Evolutionary conservation across 35 echinoderm and acorn worm genomes (phyloP).

Genomic region (Ophioderma brevispina): DNA sequence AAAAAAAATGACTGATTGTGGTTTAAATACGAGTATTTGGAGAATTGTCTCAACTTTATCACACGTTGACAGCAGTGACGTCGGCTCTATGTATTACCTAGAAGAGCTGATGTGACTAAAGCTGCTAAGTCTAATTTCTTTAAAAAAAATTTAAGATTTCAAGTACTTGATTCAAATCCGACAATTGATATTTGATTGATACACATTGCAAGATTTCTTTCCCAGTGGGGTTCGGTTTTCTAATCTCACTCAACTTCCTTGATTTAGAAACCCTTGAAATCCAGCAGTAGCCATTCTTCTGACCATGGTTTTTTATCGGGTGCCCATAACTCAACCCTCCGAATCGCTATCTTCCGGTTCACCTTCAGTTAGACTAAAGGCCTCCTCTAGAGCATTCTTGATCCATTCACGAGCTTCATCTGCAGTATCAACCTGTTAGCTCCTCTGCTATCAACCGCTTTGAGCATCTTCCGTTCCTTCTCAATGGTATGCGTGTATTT

Average conservation of each 20-base stretch:
- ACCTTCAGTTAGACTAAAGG: not conserved
- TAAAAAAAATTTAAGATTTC: too few species aligned
- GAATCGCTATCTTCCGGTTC: not conserved
- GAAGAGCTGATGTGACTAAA: too few species aligned
- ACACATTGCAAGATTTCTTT: too few species aligned
- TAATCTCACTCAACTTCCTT: not conserved
- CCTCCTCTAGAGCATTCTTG: not conserved
- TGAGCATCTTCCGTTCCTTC: not conserved
- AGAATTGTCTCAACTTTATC: too few species aligned
- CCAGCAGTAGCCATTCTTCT: not conserved
- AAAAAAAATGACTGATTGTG: too few species aligned
- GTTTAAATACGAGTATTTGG: too few species aligned
- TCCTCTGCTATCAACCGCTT: not conserved
- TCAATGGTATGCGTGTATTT: not conserved
- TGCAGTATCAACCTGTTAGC: not conserved
- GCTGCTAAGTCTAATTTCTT: too few species aligned
- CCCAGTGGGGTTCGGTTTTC: too few species aligned
- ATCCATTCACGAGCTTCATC: not conserved
- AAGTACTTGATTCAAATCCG: too few species aligned
- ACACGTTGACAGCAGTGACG: too few species aligned
- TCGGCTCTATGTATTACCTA: too few species aligned
- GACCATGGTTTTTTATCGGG: not conserved
- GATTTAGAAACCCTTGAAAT: slow-evolving; percentile 11
- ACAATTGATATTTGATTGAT: too few species aligned
- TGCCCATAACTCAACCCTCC: not conserved